Evolutionary conservation across 2,113 vertebrate genomes (phyloP).

Genomic region (Lepus americanus): DNA sequence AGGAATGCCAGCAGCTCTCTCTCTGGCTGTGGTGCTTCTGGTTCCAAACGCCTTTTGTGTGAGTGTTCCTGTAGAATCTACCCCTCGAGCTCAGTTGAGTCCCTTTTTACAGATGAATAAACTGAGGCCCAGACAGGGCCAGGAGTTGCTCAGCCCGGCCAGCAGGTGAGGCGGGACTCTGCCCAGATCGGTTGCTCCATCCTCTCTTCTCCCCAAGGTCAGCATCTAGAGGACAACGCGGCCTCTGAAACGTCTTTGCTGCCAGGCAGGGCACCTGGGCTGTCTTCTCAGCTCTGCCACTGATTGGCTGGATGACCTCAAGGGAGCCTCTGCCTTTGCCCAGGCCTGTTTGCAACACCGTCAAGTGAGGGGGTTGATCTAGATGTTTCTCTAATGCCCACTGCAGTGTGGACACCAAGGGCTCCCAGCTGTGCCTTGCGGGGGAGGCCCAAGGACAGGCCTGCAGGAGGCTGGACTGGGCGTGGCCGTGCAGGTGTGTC

Average conservation of each 20-base stretch:
- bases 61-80: background rate
- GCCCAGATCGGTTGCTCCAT: background rate
- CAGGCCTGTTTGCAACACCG: background rate
- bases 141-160: background rate
- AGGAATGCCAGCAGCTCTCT: accelerated
- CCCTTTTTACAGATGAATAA: background rate
- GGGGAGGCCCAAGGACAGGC: no score
- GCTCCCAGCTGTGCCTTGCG: background rate
- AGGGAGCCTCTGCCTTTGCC: background rate
- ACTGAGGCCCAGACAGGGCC: background rate
- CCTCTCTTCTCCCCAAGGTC: background rate
- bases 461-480: background rate
- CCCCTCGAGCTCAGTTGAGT: background rate
- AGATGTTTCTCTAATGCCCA: background rate
- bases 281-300: background rate
- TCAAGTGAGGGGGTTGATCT: background rate
- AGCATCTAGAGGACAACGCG: background rate
- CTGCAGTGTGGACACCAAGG: background rate
- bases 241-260: background rate
- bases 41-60: background rate
- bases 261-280: background rate
- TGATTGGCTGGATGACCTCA: background rate
- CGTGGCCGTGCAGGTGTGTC: background rate
- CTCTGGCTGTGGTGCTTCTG: background rate
- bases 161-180: background rate